These are phyloP conservation scores for Cepaea hortensis DNA, from an alignment of 2,888 invertebrate genomes.

Conservation along the genomic window DNA sequence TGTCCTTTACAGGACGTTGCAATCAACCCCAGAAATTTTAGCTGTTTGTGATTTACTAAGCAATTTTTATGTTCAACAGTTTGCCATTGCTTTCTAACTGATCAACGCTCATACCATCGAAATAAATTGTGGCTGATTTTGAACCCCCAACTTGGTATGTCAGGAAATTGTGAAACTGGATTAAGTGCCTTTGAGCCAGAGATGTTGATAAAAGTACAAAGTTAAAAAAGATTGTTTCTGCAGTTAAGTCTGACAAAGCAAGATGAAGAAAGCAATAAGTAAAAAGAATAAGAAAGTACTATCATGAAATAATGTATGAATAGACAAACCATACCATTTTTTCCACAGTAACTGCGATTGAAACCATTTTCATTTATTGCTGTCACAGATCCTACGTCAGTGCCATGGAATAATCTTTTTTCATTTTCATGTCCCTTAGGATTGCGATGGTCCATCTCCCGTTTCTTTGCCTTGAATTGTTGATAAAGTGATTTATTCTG, in stretches of 20 bases:
- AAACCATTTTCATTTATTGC: slow-evolving; percentile 60
- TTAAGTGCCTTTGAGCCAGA: too few relatives aligned
- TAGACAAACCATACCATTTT: slow-evolving; percentile 20
- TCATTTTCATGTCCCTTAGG: slow-evolving; percentile 52
- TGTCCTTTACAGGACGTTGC: too few relatives aligned
- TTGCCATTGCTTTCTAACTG: too few relatives aligned
- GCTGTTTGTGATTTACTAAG: too few relatives aligned
- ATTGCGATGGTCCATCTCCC: slow-evolving; percentile 51
- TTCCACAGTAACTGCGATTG: slow-evolving; percentile 55
- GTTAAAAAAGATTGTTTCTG: neutral
- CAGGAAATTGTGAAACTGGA: too few relatives aligned
- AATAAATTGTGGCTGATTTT: too few relatives aligned
- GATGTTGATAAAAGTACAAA: too few relatives aligned
- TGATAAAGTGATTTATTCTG: slow-evolving; percentile 59
- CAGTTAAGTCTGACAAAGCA: neutral
- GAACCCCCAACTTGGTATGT: too few relatives aligned
- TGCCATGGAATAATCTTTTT: slow-evolving; percentile 61
- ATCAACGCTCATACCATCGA: too few relatives aligned
- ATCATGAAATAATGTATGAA: neutral
- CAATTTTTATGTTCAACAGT: too few relatives aligned
- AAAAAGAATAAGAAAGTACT: neutral
- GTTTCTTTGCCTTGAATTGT: slow-evolving; percentile 57
- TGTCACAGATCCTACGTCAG: slow-evolving; percentile 49
- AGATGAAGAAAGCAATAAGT: neutral
- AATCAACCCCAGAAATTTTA: too few relatives aligned